These are phyloP conservation scores for Vipera latastei DNA, from an alignment of 2,797 vertebrate species.

Conservation along the genomic window DNA sequence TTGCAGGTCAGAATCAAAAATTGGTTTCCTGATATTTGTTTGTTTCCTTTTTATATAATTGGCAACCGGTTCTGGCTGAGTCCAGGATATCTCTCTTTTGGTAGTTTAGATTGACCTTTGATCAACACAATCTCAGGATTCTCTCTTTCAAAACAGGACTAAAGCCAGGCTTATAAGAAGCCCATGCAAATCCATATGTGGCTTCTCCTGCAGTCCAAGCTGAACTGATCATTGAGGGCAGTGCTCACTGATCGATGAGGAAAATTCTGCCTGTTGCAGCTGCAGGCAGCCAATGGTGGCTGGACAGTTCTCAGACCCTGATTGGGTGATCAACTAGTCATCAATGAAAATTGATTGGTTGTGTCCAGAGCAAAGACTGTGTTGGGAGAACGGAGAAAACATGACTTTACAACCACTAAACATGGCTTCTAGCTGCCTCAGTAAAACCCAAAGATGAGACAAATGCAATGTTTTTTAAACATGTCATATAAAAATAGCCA, in stretches of 20 bases:
- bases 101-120: background rate
- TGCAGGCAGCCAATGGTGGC: background rate
- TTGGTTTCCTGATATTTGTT: background rate
- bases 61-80: background rate
- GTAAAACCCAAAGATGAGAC: background rate
- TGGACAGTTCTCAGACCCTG: background rate
- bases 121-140: background rate
- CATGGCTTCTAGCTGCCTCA: background rate
- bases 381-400: background rate
- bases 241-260: background rate
- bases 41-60: background rate
- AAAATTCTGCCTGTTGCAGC: background rate
- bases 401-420: background rate
- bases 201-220: background rate
- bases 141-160: background rate
- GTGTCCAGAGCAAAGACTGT: background rate
- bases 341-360: background rate
- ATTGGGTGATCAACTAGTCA: background rate
- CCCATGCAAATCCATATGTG: background rate
- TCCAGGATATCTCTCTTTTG: background rate
- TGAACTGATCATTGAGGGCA: background rate
- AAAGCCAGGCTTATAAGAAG: background rate
- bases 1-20: background rate
- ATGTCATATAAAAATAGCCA: background rate
- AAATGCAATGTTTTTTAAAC: background rate